Evolutionary conservation across 1,140 invertebrate species (phyloP).

Genomic region (Paraescarpia echinospica): DNA sequence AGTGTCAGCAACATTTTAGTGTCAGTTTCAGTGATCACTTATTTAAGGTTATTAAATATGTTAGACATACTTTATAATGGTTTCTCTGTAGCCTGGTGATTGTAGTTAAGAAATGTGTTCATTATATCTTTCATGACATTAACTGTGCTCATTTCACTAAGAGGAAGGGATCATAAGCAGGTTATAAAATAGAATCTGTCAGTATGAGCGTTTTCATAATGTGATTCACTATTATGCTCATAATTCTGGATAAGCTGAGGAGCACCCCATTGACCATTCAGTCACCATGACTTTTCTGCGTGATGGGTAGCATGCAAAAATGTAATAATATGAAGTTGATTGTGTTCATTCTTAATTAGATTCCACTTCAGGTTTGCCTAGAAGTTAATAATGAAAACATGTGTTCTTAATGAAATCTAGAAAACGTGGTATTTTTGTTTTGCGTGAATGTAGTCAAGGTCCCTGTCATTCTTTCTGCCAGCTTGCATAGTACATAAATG

Average conservation of each 20-base stretch:
- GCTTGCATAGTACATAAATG: not conserved
- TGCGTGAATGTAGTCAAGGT: not conserved
- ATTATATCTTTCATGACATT: not conserved
- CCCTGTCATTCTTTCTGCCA: no score
- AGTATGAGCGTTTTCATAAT: not conserved
- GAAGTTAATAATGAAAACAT: not conserved
- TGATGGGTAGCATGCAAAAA: not conserved
- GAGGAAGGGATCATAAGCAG: not conserved
- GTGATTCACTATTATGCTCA: not conserved
- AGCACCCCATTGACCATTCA: not conserved
- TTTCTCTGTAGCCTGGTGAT: not conserved
- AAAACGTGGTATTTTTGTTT: not conserved
- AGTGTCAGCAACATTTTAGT: not conserved
- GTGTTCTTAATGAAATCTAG: not conserved
- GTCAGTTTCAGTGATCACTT: not conserved
- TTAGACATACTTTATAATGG: not conserved
- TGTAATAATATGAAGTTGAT: not conserved
- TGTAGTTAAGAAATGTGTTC: not conserved
- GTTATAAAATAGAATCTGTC: not conserved
- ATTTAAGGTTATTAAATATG: not conserved
- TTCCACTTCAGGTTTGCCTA: not conserved
- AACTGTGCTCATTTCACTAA: not conserved
- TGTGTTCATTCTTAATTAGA: not conserved
- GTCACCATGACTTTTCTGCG: not conserved
- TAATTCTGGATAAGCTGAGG: not conserved